phyloP scores from a whole-genome alignment of 1,140 invertebrate species.

The Aphelenchoides avenae region DNA sequence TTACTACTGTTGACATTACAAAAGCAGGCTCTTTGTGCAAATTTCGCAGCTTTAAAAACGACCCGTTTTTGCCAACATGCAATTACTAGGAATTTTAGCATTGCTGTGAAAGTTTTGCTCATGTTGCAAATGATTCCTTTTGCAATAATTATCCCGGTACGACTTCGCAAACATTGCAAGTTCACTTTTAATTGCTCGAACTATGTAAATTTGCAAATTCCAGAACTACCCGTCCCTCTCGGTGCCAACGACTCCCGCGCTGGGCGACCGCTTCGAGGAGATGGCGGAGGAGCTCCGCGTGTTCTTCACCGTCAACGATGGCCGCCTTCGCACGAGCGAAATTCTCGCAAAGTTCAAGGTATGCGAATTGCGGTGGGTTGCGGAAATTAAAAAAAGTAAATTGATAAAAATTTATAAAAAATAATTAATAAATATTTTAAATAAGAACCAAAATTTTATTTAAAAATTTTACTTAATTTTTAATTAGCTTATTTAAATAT shows the following conservation, averaged over 20 bases:
- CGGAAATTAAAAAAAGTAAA: too few relatives aligned
- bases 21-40: too few relatives aligned
- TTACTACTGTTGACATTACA: too few relatives aligned
- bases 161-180: not conserved
- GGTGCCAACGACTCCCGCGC: conserved; percentile 16
- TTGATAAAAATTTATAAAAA: conserved; percentile 15
- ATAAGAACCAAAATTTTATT: conserved; percentile 5
- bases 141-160: not conserved
- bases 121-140: not conserved
- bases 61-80: not conserved
- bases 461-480: not conserved
- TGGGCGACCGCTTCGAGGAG: conserved; percentile 46
- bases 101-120: not conserved
- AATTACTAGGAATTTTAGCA: not conserved
- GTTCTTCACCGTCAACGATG: conserved; percentile 41
- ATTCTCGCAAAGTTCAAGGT: conserved; percentile 47
- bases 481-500: conserved; percentile 32
- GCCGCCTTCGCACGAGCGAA: conserved; percentile 39
- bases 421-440: conserved; percentile 12
- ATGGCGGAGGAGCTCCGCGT: conserved; percentile 44
- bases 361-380: too few relatives aligned
- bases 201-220: not conserved
- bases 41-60: not conserved
- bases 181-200: not conserved
- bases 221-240: conserved; percentile 37